A percentile compares a stretch with the other conserved stretches of the same genome.
Evolutionary conservation across 2,797 vertebrate species (phyloP).

Genomic region (Acridotheres tristis): DNA sequence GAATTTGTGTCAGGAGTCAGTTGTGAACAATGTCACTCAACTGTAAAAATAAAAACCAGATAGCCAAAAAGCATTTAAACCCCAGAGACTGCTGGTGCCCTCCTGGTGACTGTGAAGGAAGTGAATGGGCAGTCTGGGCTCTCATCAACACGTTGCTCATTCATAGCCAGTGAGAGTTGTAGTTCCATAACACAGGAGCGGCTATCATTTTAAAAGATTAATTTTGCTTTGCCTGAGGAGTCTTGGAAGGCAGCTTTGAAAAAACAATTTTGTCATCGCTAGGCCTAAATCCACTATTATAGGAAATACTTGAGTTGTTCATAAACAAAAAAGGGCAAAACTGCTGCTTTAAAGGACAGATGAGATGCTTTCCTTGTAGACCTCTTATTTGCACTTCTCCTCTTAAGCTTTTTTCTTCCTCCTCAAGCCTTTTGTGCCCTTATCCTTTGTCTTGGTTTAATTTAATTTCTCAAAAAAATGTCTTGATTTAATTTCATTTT

Average conservation of each 20-base stretch:
- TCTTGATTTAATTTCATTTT: no score
- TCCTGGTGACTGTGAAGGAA: neutral
- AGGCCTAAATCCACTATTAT: neutral
- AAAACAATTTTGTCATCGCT: neutral
- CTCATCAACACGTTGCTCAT: accelerated
- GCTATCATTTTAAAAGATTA: neutral
- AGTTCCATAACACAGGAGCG: neutral
- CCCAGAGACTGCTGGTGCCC: neutral
- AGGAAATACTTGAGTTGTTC: neutral
- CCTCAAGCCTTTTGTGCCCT: neutral
- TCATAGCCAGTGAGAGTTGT: neutral
- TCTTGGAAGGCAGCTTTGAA: neutral
- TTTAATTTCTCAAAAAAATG: no score
- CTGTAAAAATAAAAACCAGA: neutral
- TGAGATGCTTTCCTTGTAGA: neutral
- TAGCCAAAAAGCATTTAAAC: neutral
- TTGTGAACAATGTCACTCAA: neutral
- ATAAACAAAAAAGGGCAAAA: neutral
- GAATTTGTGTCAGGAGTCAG: neutral
- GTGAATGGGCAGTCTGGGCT: neutral
- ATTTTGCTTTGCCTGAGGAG: neutral
- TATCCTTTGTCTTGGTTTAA: neutral
- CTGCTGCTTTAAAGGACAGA: neutral
- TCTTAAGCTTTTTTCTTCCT: neutral
- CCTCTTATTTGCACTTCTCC: neutral